Base-by-base conservation (phyloP, 2,888 invertebrate species). In the Odiellus spinosus region DNA sequence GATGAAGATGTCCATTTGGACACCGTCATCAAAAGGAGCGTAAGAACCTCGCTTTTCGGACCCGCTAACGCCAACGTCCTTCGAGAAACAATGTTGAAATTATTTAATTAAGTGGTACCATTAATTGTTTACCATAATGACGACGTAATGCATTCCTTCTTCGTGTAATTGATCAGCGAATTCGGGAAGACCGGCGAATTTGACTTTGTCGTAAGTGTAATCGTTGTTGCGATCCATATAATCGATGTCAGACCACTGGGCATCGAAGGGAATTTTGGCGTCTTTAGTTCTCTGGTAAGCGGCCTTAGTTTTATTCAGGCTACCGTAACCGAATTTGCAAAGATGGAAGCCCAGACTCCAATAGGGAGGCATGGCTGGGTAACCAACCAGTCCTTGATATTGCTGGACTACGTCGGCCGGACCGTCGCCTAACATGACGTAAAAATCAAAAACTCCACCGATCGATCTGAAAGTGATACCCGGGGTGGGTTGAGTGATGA, bases 311-410 rank as follows among this genome's bases (percentile, higher is more conserved):
- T 72, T 70, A 48, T 78, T 76, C 46, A 81, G 61, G 17, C 73
- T 72, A 44, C 73, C 73, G 60, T 82, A 82, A 17, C 79, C 77
- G 61, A 56, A 61, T 17, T 61, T 49, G 72, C 84, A 83, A 21
- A 88, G 68, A 67, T 90, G 88, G 65, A 85, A 88, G 1, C 88
- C 90, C 1, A 90, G 72, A 1, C 79, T 71, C 88, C 88, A 90
- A 62, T 82, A 84, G 0, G 88, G 85, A 1, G 87, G 87, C 73
- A 88, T 72, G 60, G 75, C 74, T 0, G 87, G 84, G 49, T 74
- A 69, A 0, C 86, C 86, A 10, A 87, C 72, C 4, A 82, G 59
- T 49, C 72, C 71, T 0, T 78, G 74, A 61, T 81, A 82, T n/a
- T 52, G 51, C 40, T 53, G 47, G 10, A 64, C 56, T 5, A 68